Base-by-base conservation (phyloP, 2,888 invertebrate species). In the Zaprionus obscuricornis region DNA sequence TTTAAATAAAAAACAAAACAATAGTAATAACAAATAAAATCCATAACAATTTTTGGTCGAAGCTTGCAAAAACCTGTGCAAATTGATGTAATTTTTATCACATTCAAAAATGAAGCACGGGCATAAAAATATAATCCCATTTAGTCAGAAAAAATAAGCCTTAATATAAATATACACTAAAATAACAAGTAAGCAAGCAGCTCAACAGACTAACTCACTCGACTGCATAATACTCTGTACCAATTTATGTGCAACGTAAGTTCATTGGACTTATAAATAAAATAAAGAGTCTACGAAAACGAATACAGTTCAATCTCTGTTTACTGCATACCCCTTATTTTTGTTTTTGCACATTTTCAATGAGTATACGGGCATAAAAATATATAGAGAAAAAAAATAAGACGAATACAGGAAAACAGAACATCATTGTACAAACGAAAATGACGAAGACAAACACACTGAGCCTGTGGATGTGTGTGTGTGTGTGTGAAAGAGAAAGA, bases 381-480 rank as follows among this genome's bases (percentile, higher is more conserved):
- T n/a, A n/a, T n/a, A n/a, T 29, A 20, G 6, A 14, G 2, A 13
- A 24, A 34, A 22, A 45, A 54, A 18, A 22, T 22, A 18, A 24
- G 24, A n/a, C 17, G 5, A 16, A 4, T 7, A 26, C 6, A 36
- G 16, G 33, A 27, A 10, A 2, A 3, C n/a, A 11, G 10, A 4
- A 52, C 11, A 56, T 43, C 27, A 40, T 14, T 8, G 27, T 22
- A 22, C 26, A 49, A 14, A 10, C 39, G 17, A 14, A 13, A 54
- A 37, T 40, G 27, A 46, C 6, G 47, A 20, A 20, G 47, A 37
- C 11, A 42, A 50, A 22, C 49, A 29, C n/a, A n/a, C n/a, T n/a
- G n/a, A n/a, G n/a, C n/a, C n/a, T n/a, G n/a, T n/a, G n/a, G 34
- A 59, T 33, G 59, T 47, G 39, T 58, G 49, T 55, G 56, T n/a